Base-by-base conservation (phyloP, 2,113 vertebrate species). In the Silurus glanis region DNA sequence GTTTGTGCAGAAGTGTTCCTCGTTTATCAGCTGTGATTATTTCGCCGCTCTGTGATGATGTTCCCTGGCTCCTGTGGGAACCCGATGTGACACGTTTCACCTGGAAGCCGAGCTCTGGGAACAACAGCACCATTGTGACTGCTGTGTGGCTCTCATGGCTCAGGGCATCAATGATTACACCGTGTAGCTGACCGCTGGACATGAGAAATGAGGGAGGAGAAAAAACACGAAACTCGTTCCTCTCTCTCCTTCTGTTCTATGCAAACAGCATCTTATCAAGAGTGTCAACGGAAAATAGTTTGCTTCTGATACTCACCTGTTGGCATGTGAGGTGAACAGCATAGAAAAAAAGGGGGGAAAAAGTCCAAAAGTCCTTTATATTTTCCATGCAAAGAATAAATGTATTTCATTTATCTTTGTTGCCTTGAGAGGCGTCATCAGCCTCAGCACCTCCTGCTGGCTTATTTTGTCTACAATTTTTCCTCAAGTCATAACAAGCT, bases 121-220 rank as follows among this genome's bases (percentile, higher is more conserved):
- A 95, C 95, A 96, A 95, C 89, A 86, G 90, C 62, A 89, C 93
- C 91, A 95, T 96, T 95, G 95, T 95, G 88, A 90, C 87, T 61
- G 75, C 84, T 78, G 28, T 81, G 87, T 87, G 91, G 86, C 95
- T 96, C 94, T 92, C 95, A 96, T 94, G 93, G 83, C 83, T 83
- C 84, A n/a, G 67, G 28, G 66, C 80, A 94, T 96, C 94, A 96
- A 95, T 96, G 88, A 96, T 96, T 96, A 95, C 80, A 89, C 87
- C 81, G 21, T 83, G 85, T 21, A 87, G 87, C 74, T 88, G 58
- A 83, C 55, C 55, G 17, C 16, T 56, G n/a, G 51, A 66, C n/a
- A 37, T 55, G 51, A 74, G 82, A 83, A 89, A 86, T 82, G 82
- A 84, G 83, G 85, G 37, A 1, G 25, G 14, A 14, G 12, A 53